A percentile compares a stretch with the other conserved stretches of the same genome.
These are phyloP conservation scores for Tetragonula clypearis DNA, from an alignment of 1,140 invertebrate species.

Conservation along the genomic window DNA sequence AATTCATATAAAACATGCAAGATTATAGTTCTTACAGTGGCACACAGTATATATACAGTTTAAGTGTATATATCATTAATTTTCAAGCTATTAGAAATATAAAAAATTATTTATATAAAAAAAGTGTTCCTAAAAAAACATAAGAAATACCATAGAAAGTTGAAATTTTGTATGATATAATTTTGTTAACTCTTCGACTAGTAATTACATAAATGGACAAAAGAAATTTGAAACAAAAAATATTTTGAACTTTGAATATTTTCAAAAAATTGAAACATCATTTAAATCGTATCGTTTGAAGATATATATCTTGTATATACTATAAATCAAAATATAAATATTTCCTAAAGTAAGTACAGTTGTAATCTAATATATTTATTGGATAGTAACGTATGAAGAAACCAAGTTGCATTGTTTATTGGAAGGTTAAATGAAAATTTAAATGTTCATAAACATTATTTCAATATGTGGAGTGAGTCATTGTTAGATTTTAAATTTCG, in stretches of 20 bases:
- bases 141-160: neutral
- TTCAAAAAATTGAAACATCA: neutral
- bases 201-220: too few species aligned
- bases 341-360: neutral
- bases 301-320: neutral
- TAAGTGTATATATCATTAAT: neutral
- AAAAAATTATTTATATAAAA: neutral
- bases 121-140: neutral
- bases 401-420: neutral
- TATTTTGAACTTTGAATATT: neutral
- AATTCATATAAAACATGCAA: constrained; percentile 22
- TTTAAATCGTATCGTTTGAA: neutral
- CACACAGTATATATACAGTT: neutral
- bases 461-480: neutral
- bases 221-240: neutral
- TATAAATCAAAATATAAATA: neutral
- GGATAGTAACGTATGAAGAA: neutral
- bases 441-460: neutral
- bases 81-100: neutral
- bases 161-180: neutral
- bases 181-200: too few species aligned
- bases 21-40: constrained; percentile 37
- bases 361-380: neutral
- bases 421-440: neutral
- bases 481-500: neutral